Conservation (phyloP, 2,113 vertebrate genomes). For the Megalops atlanticus region DNA sequence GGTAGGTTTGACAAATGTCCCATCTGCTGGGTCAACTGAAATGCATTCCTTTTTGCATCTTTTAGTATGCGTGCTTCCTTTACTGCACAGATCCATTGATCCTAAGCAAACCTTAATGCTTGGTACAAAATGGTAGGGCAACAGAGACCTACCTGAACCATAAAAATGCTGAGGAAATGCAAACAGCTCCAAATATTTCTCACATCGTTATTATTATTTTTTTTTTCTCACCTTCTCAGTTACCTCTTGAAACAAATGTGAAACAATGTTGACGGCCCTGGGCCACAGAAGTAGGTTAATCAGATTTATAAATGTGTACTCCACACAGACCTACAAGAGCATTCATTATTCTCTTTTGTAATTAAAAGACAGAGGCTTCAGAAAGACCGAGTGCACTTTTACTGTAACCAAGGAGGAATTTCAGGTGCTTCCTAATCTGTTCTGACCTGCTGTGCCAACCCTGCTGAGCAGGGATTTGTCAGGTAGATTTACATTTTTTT, state of each 20-base stretch:
- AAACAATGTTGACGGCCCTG: not conserved
- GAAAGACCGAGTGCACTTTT: not conserved
- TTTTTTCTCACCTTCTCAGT: slow-evolving; percentile 36
- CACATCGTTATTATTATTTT: slow-evolving; percentile 72
- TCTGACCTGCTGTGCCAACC: not conserved
- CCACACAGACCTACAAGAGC: not conserved
- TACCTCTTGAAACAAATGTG: slow-evolving; percentile 52
- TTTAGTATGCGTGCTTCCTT: too few relatives aligned
- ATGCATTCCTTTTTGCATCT: too few relatives aligned
- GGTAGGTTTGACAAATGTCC: too few relatives aligned
- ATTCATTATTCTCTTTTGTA: slow-evolving; percentile 2
- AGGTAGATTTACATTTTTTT: not conserved
- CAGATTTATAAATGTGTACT: slow-evolving; percentile 1
- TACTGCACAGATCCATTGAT: not conserved
- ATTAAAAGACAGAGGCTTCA: not conserved
- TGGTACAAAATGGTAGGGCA: slow-evolving; percentile 1
- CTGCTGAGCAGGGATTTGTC: not conserved
- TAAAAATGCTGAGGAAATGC: slow-evolving; percentile 67
- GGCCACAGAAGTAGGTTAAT: not conserved
- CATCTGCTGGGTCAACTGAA: too few relatives aligned
- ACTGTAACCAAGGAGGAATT: not conserved
- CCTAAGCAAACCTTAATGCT: not conserved
- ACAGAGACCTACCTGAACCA: slow-evolving; percentile 43
- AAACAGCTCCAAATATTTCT: slow-evolving; percentile 64
- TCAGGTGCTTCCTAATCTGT: not conserved